Evolutionary conservation across 2,113 vertebrate species (phyloP).

Genomic region (Epinephelus moara): DNA sequence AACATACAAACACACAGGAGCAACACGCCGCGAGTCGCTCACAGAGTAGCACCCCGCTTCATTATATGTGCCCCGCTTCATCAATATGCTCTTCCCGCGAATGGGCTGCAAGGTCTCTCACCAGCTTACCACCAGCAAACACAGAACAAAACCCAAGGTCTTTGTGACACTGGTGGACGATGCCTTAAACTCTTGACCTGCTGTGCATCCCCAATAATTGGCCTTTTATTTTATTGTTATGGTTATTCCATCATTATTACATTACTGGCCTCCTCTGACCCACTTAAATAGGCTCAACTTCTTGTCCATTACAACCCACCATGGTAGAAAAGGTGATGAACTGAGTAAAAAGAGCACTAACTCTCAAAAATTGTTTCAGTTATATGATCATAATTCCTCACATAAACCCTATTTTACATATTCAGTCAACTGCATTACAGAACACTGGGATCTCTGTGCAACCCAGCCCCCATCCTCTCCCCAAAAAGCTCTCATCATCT

Average conservation of each 20-base stretch:
- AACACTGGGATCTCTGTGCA: slow-evolving; percentile 7
- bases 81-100: background rate
- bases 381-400: background rate
- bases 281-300: background rate
- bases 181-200: background rate
- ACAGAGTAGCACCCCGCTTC: too few relatives aligned
- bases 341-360: background rate
- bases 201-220: background rate
- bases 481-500: background rate
- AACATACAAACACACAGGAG: too few relatives aligned
- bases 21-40: too few relatives aligned
- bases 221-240: background rate
- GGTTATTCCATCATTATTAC: too few relatives aligned
- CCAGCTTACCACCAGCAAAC: background rate
- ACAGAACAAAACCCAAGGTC: background rate
- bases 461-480: background rate
- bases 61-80: too few relatives aligned
- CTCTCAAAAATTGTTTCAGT: background rate
- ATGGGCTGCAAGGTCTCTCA: background rate
- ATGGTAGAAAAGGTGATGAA: background rate
- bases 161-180: too few relatives aligned
- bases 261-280: background rate
- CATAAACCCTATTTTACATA: background rate
- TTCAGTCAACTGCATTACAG: slow-evolving; percentile 19
- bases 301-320: too few relatives aligned